Percentiles rank a stretch among this genome's conserved stretches.
phyloP scores from a whole-genome alignment of 2,888 invertebrate species.

The Cheilosia variabilis region DNA sequence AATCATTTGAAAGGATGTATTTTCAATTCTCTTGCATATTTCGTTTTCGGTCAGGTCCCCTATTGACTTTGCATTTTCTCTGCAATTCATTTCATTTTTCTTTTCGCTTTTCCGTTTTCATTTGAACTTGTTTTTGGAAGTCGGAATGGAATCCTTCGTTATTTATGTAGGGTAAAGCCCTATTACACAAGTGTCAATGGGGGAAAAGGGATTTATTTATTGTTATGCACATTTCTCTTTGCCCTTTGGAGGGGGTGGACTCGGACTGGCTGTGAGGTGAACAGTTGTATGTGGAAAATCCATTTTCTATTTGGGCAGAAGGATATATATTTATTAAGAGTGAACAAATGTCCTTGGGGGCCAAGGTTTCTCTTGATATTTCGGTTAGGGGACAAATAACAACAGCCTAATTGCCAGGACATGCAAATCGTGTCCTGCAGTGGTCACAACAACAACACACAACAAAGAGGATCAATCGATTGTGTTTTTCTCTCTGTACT shows the following conservation, averaged over 20 bases:
- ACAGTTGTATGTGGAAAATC: conserved; percentile 16
- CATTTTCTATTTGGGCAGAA: conserved; percentile 20
- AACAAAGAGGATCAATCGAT: conserved; percentile 33
- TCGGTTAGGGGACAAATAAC: conserved; percentile 56
- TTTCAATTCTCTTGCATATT: conserved; percentile 27
- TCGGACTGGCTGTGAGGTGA: background rate
- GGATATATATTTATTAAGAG: conserved; percentile 46
- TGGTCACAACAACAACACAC: conserved; percentile 8
- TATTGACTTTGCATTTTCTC: conserved; percentile 35
- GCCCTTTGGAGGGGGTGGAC: background rate
- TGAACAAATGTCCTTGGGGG: conserved; percentile 47
- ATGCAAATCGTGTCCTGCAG: conserved; percentile 47
- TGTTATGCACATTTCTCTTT: conserved; percentile 57
- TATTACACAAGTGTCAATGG: conserved; percentile 73
- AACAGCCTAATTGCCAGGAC: conserved; percentile 58
- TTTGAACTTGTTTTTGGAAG: conserved; percentile 20
- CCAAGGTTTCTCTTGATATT: conserved; percentile 58
- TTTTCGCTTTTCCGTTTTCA: background rate
- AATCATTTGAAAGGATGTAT: conserved; percentile 42
- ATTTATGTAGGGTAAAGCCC: conserved; percentile 58
- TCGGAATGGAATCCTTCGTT: conserved; percentile 61
- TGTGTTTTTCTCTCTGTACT: conserved; percentile 16
- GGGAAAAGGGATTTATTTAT: conserved; percentile 64
- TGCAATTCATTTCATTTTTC: background rate
- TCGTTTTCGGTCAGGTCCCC: background rate